A percentile compares a stretch with the other conserved stretches of the same genome.
These are phyloP conservation scores for Albula goreensis DNA, from an alignment of 2,113 vertebrate species.

Conservation along the genomic window DNA sequence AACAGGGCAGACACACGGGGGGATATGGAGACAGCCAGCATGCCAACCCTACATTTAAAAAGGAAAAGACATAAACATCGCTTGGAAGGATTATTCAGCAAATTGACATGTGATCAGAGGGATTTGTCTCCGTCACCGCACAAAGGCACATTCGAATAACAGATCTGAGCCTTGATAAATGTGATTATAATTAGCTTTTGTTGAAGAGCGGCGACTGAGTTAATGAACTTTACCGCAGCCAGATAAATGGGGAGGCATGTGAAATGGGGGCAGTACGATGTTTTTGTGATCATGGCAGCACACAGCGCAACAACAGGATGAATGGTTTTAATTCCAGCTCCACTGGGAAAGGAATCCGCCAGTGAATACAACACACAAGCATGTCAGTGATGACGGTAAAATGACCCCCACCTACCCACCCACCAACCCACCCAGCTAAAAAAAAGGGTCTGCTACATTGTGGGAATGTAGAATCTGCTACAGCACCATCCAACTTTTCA, in stretches of 20 bases:
- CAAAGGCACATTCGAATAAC: conserved; percentile 58
- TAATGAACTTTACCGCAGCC: conserved; percentile 41
- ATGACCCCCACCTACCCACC: background rate
- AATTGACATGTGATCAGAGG: conserved; percentile 65
- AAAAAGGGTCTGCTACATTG: background rate
- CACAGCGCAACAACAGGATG: conserved; percentile 55
- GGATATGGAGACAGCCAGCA: conserved; percentile 11
- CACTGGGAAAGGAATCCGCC: background rate
- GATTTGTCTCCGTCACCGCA: conserved; percentile 64
- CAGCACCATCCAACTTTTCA: background rate
- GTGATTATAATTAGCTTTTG: conserved; percentile 65
- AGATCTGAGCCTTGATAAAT: conserved; percentile 60
- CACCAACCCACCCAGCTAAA: background rate
- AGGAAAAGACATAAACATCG: conserved; percentile 66
- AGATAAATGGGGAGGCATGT: conserved; percentile 41
- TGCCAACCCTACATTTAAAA: conserved; percentile 5
- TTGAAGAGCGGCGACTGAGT: conserved; percentile 53
- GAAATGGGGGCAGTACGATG: conserved; percentile 40
- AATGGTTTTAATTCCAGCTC: conserved; percentile 40
- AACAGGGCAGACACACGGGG: conserved; percentile 35
- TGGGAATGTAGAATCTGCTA: background rate
- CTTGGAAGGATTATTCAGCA: conserved; percentile 63
- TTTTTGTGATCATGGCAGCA: conserved; percentile 37
- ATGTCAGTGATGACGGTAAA: background rate
- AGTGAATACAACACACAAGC: background rate